Conservation (phyloP, 2,888 invertebrate genomes). For the Tiphia femorata region DNA sequence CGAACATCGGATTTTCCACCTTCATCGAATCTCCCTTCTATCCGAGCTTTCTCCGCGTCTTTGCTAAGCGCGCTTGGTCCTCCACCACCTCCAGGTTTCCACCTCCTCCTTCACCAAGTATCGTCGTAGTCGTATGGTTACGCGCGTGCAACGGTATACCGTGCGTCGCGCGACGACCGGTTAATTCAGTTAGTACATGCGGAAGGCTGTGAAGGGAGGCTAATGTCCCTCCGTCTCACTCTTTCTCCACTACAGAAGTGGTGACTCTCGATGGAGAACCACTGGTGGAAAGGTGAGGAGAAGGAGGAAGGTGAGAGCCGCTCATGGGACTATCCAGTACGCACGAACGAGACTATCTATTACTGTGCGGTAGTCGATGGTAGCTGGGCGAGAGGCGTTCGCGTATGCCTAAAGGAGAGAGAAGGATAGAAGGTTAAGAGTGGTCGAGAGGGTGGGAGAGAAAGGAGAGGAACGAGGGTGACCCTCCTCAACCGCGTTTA, state of each 20-base stretch:
- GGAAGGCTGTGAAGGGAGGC: conserved; percentile 37
- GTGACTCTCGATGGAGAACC: conserved; percentile 7
- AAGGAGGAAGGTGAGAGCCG: neutral
- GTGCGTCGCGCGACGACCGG: too few relatives aligned
- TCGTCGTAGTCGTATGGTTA: conserved; percentile 8
- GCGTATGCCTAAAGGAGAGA: too few relatives aligned
- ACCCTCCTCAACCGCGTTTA: too few relatives aligned
- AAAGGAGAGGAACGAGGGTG: too few relatives aligned
- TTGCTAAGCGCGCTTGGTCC: neutral
- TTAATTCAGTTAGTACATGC: conserved; percentile 55
- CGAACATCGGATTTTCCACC: too few relatives aligned
- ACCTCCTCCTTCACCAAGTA: neutral
- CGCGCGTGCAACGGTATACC: conserved; percentile 32
- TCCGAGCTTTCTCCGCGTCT: neutral
- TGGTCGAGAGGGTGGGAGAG: too few relatives aligned
- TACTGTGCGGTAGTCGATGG: too few relatives aligned
- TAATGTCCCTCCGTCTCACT: conserved; percentile 1
- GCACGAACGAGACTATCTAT: too few relatives aligned
- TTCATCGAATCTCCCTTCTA: neutral
- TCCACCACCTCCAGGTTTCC: neutral
- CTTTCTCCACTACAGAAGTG: conserved; percentile 21
- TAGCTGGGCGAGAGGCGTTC: too few relatives aligned
- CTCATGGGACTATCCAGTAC: too few relatives aligned
- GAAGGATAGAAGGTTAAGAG: too few relatives aligned
- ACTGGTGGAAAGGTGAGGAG: conserved; percentile 1